phyloP scores from a whole-genome alignment of 2,113 vertebrate species.

The Macquaria australasica region DNA sequence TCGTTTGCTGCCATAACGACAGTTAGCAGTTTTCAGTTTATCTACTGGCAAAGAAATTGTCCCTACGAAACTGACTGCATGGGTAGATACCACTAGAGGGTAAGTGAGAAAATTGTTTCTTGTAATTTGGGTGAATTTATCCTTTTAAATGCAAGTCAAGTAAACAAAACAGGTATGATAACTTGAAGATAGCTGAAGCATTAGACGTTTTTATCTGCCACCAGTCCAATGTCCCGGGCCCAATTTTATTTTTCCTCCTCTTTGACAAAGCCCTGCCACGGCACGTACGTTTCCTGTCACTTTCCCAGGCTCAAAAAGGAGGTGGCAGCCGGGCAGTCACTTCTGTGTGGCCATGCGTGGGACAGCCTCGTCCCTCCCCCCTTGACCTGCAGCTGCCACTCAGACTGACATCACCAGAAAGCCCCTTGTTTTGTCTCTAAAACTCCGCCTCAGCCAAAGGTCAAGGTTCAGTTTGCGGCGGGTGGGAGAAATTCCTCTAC shows the following conservation, averaged over 20 bases:
- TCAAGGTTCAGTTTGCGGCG: constrained; percentile 69
- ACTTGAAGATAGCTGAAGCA: not conserved
- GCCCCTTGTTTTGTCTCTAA: constrained; percentile 63
- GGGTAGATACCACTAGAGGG: not conserved
- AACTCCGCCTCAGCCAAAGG: constrained; percentile 59
- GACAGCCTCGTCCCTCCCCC: constrained; percentile 55
- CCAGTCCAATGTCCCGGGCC: not conserved
- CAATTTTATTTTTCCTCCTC: not conserved
- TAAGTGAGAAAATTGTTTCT: not conserved
- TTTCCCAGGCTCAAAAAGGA: constrained; percentile 58
- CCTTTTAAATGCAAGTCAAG: not conserved
- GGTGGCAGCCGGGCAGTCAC: constrained; percentile 33
- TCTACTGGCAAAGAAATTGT: not conserved
- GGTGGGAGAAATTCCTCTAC: constrained; percentile 46
- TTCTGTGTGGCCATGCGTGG: constrained; percentile 76
- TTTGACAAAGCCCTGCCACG: constrained; percentile 35
- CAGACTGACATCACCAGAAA: constrained; percentile 65
- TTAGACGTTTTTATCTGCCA: constrained; percentile 9
- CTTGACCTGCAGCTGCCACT: constrained; percentile 76
- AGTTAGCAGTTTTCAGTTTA: not conserved
- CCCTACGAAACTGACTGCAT: not conserved
- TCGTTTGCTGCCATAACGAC: not conserved
- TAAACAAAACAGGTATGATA: not conserved
- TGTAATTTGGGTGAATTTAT: not conserved
- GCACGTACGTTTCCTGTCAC: constrained; percentile 65